Conservation (phyloP, 1,140 invertebrate species). For the Calliopsis andreniformis region DNA sequence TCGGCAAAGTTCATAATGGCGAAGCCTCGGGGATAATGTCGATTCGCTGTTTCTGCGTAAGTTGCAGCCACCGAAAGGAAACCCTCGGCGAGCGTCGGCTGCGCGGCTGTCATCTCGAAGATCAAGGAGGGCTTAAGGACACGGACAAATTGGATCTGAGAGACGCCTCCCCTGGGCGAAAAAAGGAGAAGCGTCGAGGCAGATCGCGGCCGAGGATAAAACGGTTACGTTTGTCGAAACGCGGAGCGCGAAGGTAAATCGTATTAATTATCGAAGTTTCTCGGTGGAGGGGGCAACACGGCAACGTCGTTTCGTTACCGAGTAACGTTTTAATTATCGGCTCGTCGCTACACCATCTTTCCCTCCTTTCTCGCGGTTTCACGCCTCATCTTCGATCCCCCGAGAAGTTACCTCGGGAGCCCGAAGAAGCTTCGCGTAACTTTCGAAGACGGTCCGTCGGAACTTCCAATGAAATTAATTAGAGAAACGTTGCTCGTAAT, state of each 20-base stretch:
- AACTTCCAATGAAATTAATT: conserved; percentile 27
- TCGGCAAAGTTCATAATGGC: conserved; percentile 16
- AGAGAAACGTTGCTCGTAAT: not conserved
- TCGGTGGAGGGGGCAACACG: not conserved
- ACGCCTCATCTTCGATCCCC: conserved; percentile 21
- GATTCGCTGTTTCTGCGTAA: conserved; percentile 32
- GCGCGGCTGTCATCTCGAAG: not conserved
- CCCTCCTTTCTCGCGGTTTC: not conserved
- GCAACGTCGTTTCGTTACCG: conserved; percentile 18
- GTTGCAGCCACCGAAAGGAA: not conserved
- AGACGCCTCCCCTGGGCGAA: not conserved
- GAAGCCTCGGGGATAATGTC: not conserved
- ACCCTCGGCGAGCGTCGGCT: not conserved
- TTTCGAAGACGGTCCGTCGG: not conserved
- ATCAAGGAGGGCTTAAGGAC: not conserved
- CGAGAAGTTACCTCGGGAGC: not conserved
- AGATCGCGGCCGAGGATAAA: not conserved
- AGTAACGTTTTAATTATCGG: conserved; percentile 35
- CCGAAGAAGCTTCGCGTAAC: not conserved
- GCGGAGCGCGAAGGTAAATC: not conserved
- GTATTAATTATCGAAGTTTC: conserved; percentile 42
- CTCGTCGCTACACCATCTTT: not conserved
- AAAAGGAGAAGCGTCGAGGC: not conserved
- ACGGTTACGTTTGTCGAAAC: conserved; percentile 34
- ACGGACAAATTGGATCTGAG: conserved; percentile 16